A percentile compares a stretch with the other conserved stretches of the same genome.
Evolutionary conservation across 2,888 invertebrate species (phyloP).

Genomic region (Trissolcus japonicus): DNA sequence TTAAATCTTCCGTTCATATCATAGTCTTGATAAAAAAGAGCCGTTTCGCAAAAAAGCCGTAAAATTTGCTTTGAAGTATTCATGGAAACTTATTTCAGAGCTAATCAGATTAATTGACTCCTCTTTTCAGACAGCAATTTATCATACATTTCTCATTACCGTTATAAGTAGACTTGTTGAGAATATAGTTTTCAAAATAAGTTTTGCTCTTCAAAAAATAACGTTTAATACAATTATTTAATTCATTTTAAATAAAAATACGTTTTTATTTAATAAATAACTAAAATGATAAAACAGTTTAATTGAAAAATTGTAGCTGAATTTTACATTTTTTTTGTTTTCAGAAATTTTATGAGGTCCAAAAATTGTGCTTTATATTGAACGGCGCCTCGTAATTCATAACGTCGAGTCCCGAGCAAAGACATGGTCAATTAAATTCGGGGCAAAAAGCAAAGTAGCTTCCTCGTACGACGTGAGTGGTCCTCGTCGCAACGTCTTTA

Average conservation of each 20-base stretch:
- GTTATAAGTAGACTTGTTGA: too few relatives aligned
- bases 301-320: too few relatives aligned
- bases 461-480: slow-evolving; percentile 75
- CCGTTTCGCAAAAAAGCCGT: slow-evolving; percentile 88
- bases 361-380: slow-evolving; percentile 17
- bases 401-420: slow-evolving; percentile 63
- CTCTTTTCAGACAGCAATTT: slow-evolving; percentile 13
- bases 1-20: too few relatives aligned
- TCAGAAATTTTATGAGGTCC: too few relatives aligned
- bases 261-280: too few relatives aligned
- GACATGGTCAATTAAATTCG: slow-evolving; percentile 73
- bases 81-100: slow-evolving; percentile 86
- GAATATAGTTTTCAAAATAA: too few relatives aligned
- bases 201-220: too few relatives aligned
- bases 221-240: too few relatives aligned
- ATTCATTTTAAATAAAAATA: too few relatives aligned
- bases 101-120: slow-evolving; percentile 58
- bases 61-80: slow-evolving; percentile 98
- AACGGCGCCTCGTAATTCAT: slow-evolving; percentile 70
- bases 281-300: too few relatives aligned
- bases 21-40: slow-evolving; percentile 64
- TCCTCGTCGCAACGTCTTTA: slow-evolving; percentile 60
- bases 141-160: too few relatives aligned
- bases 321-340: too few relatives aligned
- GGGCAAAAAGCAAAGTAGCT: slow-evolving; percentile 67